These are phyloP conservation scores for Pomacea maculata DNA, from an alignment of 1,140 invertebrate species.

Conservation along the genomic window DNA sequence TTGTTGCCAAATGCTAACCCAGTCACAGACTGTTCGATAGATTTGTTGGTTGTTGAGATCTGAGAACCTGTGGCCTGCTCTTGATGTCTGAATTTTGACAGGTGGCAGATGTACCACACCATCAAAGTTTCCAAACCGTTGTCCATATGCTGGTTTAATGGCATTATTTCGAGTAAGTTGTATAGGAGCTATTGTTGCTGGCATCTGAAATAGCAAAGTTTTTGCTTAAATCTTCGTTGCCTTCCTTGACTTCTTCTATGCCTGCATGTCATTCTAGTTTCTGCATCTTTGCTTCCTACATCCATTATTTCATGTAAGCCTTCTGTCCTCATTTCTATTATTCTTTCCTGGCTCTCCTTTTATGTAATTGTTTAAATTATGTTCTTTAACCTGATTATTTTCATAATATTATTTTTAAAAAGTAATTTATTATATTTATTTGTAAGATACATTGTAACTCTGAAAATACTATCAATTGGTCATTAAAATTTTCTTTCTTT, in stretches of 20 bases:
- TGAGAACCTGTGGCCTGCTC: constrained; percentile 36
- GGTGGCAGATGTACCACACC: constrained; percentile 49
- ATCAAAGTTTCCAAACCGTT: constrained; percentile 58
- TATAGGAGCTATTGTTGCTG: constrained; percentile 49
- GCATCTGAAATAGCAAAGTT: constrained; percentile 42
- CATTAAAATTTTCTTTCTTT: too few relatives aligned
- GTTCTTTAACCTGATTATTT: constrained; percentile 45
- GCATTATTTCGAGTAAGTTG: constrained; percentile 42
- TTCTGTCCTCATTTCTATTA: constrained; percentile 1
- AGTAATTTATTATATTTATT: neutral
- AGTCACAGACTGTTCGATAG: constrained; percentile 53
- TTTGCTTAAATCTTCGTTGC: constrained; percentile 43
- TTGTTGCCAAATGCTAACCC: constrained; percentile 56
- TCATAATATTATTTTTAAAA: neutral
- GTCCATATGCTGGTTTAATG: constrained; percentile 41
- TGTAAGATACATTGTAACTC: too few relatives aligned
- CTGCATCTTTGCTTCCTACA: constrained; percentile 38
- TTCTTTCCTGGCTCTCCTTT: too few relatives aligned
- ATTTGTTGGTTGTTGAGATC: constrained; percentile 57
- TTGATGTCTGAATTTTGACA: constrained; percentile 23
- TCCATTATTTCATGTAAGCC: constrained; percentile 34
- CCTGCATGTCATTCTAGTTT: constrained; percentile 37
- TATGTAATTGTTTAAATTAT: constrained; percentile 32
- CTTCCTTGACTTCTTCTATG: constrained; percentile 24
- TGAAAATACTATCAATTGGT: too few relatives aligned